A percentile compares a stretch with the other conserved stretches of the same genome.
phyloP scores from a whole-genome alignment of 2,888 invertebrate species.

The Trichogramma evanescens region DNA sequence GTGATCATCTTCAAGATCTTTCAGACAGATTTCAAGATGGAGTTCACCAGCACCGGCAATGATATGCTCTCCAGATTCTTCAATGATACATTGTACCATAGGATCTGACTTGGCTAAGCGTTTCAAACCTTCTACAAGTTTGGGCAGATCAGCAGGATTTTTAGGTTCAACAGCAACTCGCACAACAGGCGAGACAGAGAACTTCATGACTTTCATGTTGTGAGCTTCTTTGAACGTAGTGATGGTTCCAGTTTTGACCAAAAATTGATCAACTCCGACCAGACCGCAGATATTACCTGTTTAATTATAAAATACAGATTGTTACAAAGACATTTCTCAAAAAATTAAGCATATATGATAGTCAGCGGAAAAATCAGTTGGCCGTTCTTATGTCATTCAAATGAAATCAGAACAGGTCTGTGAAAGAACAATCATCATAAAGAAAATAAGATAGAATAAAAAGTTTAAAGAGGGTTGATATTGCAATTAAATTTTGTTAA shows the following conservation, averaged over 20 bases:
- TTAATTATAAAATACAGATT: not conserved
- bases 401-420: conserved; percentile 38
- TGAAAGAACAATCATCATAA: conserved; percentile 36
- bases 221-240: conserved; percentile 98
- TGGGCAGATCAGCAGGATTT: conserved; percentile 97
- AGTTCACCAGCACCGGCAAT: conserved; percentile 99
- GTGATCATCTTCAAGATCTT: conserved; percentile 99
- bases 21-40: conserved; percentile 99
- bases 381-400: conserved; percentile 8
- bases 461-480: not conserved
- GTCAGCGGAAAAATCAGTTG: conserved; percentile 19
- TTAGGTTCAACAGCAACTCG: conserved; percentile 99
- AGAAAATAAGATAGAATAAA: not conserved
- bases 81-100: conserved; percentile 99
- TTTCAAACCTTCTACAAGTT: conserved; percentile 97
- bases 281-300: conserved; percentile 96
- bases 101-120: conserved; percentile 99
- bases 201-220: conserved; percentile 99
- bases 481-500: too few species aligned
- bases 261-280: conserved; percentile 98
- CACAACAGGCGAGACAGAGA: conserved; percentile 98
- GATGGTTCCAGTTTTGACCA: conserved; percentile 99
- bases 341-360: not conserved
- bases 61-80: conserved; percentile 99
- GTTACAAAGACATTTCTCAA: conserved; percentile 3